phyloP scores from a whole-genome alignment of 1,140 invertebrate genomes.

The Agraylea sexmaculata region DNA sequence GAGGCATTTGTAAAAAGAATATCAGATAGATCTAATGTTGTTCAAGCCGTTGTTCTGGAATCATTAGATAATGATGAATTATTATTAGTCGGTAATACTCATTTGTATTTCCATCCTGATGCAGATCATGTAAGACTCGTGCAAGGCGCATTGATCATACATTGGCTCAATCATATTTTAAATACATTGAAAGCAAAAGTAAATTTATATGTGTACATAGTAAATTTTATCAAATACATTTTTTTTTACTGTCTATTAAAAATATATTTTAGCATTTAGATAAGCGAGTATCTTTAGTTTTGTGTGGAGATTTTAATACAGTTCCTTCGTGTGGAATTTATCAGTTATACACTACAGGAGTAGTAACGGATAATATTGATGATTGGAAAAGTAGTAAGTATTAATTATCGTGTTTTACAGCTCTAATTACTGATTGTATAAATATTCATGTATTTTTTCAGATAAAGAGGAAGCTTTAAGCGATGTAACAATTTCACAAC shows the following conservation, averaged over 20 bases:
- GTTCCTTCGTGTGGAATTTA: conserved; percentile 69
- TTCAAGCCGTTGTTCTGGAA: conserved; percentile 50
- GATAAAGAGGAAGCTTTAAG: conserved; percentile 52
- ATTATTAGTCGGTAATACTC: conserved; percentile 74
- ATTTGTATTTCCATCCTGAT: conserved; percentile 84
- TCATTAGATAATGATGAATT: conserved; percentile 47
- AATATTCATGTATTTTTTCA: conserved; percentile 29
- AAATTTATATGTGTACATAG: conserved; percentile 17
- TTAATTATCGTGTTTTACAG: conserved; percentile 1
- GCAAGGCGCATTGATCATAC: conserved; percentile 53
- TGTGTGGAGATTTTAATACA: conserved; percentile 84
- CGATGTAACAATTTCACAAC: conserved; percentile 49
- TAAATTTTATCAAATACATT: neutral
- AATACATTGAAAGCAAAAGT: conserved; percentile 37
- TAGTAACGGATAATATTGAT: conserved; percentile 44
- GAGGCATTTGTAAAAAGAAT: conserved; percentile 47
- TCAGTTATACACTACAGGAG: conserved; percentile 55
- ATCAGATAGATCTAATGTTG: conserved; percentile 47
- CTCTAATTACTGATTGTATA: neutral
- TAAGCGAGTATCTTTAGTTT: conserved; percentile 48
- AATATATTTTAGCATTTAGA: conserved; percentile 40
- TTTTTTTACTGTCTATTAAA: conserved; percentile 13
- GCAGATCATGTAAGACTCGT: conserved; percentile 78
- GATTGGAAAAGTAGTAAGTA: conserved; percentile 72
- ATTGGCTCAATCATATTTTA: conserved; percentile 44